These are phyloP conservation scores for Dryobotodes eremita DNA, from an alignment of 2,888 invertebrate genomes.

Conservation along the genomic window DNA sequence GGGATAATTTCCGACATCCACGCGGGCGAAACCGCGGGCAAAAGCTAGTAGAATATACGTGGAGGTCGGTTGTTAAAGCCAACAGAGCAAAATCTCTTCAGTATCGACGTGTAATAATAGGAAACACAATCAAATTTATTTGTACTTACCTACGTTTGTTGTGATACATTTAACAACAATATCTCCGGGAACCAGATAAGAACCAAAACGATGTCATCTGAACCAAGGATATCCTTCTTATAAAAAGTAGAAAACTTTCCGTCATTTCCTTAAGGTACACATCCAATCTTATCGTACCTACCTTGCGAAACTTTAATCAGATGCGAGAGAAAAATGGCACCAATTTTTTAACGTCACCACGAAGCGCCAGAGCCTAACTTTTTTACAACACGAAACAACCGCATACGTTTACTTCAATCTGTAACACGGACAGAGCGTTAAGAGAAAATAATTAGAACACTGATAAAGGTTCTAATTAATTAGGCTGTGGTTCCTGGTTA, in stretches of 20 bases:
- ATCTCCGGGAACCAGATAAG: neutral
- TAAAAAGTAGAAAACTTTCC: constrained; percentile 26
- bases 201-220: constrained; percentile 10
- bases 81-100: no score
- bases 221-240: constrained; percentile 29
- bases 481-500: neutral
- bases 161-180: neutral
- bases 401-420: neutral
- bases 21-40: no score
- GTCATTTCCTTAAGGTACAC: constrained; percentile 35
- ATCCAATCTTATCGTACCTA: constrained; percentile 46
- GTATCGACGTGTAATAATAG: no score
- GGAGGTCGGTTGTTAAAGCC: no score
- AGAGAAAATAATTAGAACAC: neutral
- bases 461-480: neutral
- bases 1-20: no score
- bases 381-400: constrained; percentile 32
- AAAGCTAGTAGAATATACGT: no score
- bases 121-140: no score
- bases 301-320: constrained; percentile 61
- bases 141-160: neutral
- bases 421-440: neutral
- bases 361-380: constrained; percentile 42
- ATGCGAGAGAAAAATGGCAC: constrained; percentile 60
- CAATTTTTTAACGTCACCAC: constrained; percentile 55